phyloP scores from a whole-genome alignment of 1,140 invertebrate genomes.

The Meloidogyne chitwoodi region DNA sequence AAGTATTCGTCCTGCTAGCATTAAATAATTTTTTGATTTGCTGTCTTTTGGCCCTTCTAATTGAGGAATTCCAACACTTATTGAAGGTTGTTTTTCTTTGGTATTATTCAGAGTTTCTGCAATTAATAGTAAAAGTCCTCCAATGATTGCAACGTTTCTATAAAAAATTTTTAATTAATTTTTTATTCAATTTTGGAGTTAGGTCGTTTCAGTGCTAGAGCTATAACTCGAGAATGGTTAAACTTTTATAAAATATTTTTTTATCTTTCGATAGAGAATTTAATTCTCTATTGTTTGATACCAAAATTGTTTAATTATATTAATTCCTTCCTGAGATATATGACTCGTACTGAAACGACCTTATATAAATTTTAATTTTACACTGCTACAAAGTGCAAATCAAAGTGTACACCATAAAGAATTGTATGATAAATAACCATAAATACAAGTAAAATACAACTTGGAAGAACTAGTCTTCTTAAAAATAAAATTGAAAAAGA shows the following conservation, averaged over 20 bases:
- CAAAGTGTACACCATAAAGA: neutral
- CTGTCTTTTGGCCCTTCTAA: neutral
- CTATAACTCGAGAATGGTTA: neutral
- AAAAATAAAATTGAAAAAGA: neutral
- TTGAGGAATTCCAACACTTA: neutral
- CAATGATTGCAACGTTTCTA: neutral
- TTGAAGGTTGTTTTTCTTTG: neutral
- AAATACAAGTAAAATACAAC: neutral
- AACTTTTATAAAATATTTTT: neutral
- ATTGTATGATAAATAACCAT: conserved; percentile 4
- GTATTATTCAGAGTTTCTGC: neutral
- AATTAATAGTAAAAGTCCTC: neutral
- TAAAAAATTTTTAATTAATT: neutral
- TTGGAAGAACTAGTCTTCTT: neutral
- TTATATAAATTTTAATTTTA: neutral
- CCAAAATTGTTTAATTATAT: too few species aligned
- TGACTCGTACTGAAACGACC: too few species aligned
- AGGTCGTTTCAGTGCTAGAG: too few species aligned
- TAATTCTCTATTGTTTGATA: too few species aligned
- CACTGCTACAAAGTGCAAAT: neutral
- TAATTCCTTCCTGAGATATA: too few species aligned
- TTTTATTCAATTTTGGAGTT: too few species aligned
- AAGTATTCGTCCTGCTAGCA: neutral
- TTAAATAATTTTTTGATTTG: neutral
- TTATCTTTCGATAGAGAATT: too few species aligned